phyloP scores from a whole-genome alignment of 2,797 vertebrate species.

The Molothrus ater region DNA sequence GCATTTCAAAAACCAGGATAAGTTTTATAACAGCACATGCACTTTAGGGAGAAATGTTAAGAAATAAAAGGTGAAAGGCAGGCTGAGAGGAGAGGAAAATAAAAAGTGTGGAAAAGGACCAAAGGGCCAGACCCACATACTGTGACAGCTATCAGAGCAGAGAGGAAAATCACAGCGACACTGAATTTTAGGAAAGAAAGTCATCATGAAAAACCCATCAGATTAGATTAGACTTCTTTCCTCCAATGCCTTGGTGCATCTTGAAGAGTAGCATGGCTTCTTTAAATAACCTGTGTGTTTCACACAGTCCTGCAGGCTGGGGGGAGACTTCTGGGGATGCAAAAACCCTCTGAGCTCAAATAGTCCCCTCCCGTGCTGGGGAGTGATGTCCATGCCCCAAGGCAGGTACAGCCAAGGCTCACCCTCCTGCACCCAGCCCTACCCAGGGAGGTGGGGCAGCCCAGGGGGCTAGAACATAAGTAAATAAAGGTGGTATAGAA shows the following conservation, averaged over 20 bases:
- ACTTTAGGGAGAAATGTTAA: neutral
- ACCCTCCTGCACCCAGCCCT: neutral
- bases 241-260: neutral
- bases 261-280: neutral
- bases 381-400: neutral
- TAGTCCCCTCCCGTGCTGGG: fast-evolving
- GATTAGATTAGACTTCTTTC: neutral
- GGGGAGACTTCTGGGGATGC: neutral
- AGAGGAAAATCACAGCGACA: neutral
- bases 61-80: neutral
- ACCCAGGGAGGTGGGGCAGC: neutral
- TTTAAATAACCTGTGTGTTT: neutral
- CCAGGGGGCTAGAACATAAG: neutral
- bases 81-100: neutral
- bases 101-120: neutral
- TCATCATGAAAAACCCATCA: neutral
- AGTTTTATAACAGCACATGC: neutral
- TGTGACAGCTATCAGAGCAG: neutral
- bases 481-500: too few species aligned
- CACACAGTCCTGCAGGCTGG: neutral
- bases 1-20: neutral
- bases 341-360: neutral
- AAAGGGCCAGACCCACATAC: neutral
- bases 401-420: neutral
- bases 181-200: neutral